Conservation (phyloP, 1,140 invertebrate genomes). For the Panonychus citri region DNA sequence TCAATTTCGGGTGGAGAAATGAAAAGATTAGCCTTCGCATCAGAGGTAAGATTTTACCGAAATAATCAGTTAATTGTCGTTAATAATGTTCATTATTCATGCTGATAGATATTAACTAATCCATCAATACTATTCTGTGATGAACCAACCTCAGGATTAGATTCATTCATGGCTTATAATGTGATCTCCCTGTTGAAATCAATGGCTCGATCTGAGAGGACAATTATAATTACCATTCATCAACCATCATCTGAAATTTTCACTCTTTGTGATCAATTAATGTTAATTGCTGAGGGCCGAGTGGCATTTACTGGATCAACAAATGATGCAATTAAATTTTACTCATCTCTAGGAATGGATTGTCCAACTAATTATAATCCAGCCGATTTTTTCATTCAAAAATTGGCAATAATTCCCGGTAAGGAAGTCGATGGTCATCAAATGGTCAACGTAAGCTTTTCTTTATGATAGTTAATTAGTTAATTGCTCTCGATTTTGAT, state of each 20-base stretch:
- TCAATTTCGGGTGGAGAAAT: conserved; percentile 66
- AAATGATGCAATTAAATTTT: conserved; percentile 48
- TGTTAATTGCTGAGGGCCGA: conserved; percentile 46
- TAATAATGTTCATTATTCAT: neutral
- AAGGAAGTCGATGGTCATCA: conserved; percentile 36
- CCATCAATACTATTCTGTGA: conserved; percentile 62
- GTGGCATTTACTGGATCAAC: conserved; percentile 54
- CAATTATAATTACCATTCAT: conserved; percentile 55
- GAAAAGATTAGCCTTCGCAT: conserved; percentile 62
- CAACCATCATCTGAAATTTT: conserved; percentile 70
- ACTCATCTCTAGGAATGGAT: conserved; percentile 41
- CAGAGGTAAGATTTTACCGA: conserved; percentile 44
- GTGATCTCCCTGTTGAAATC: conserved; percentile 46
- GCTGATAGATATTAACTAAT: conserved; percentile 52
- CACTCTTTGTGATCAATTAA: conserved; percentile 53
- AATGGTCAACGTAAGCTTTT: conserved; percentile 16
- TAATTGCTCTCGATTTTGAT: neutral
- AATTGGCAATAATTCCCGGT: conserved; percentile 44
- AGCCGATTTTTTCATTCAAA: conserved; percentile 44
- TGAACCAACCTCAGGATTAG: conserved; percentile 31
- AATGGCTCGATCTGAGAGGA: conserved; percentile 46
- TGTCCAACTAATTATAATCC: conserved; percentile 59
- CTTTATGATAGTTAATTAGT: neutral
- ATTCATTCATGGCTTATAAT: conserved; percentile 51
- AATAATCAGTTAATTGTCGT: no score